A percentile compares a stretch with the other conserved stretches of the same genome.
Conservation (phyloP, 2,797 vertebrate species). For the Poeciliopsis gracilis region DNA sequence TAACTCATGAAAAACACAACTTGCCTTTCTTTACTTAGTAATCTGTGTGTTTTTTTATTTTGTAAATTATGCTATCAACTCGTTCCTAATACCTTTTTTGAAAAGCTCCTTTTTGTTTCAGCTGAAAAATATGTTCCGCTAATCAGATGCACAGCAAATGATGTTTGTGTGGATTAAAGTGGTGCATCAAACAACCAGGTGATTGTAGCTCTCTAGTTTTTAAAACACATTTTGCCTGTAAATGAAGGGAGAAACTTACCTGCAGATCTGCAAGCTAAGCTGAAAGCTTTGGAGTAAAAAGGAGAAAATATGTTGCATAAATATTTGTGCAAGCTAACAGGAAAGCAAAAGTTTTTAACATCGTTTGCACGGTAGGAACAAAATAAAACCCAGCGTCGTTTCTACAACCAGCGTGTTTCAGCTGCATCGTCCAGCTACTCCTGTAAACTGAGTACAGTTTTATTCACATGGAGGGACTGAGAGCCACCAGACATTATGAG, state of each 20-base stretch:
- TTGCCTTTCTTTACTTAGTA: neutral
- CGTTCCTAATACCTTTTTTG: neutral
- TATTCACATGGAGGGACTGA: constrained; percentile 30
- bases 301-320: neutral
- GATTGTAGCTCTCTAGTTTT: neutral
- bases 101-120: neutral
- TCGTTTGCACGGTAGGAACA: neutral
- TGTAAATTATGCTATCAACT: neutral
- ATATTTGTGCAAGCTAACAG: neutral
- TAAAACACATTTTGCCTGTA: neutral
- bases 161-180: neutral
- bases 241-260: neutral
- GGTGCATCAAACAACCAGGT: neutral
- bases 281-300: neutral
- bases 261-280: constrained; percentile 6
- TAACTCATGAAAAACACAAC: neutral
- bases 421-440: constrained; percentile 1
- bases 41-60: neutral
- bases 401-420: constrained; percentile 9
- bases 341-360: neutral
- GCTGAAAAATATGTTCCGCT: neutral
- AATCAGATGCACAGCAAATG: neutral
- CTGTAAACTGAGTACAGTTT: constrained; percentile 13
- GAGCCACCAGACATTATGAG: constrained; percentile 28
- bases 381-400: neutral